Percentiles rank a stretch among this genome's conserved stretches.
phyloP scores from a whole-genome alignment of 2,113 vertebrate genomes.

The Trogon melanurus region DNA sequence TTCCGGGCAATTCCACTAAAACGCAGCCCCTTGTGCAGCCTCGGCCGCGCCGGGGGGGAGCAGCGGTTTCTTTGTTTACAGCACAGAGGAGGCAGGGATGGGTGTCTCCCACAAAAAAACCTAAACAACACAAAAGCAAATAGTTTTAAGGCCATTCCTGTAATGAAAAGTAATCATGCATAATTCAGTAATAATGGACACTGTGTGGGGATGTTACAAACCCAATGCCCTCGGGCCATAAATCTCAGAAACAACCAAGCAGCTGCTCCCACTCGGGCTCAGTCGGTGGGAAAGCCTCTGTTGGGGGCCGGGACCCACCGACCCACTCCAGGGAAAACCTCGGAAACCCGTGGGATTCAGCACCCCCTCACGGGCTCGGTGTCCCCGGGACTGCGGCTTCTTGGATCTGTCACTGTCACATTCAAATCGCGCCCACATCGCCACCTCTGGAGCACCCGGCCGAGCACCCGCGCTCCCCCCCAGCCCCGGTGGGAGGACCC shows the following conservation, averaged over 20 bases:
- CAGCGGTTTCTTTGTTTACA: rapidly evolving
- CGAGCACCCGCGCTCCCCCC: rapidly evolving
- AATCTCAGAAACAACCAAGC: neutral
- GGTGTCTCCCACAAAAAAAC: neutral
- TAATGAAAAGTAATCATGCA: neutral
- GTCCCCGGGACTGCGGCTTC: rapidly evolving
- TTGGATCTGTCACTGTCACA: rapidly evolving
- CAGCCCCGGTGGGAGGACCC: neutral
- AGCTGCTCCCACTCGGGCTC: neutral
- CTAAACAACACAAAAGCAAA: neutral
- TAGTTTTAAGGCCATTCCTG: neutral
- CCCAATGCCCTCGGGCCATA: neutral
- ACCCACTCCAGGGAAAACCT: neutral
- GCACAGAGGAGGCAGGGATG: neutral
- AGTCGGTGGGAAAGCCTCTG: neutral
- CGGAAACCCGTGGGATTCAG: neutral
- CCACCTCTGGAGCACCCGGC: rapidly evolving
- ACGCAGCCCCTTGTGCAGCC: rapidly evolving
- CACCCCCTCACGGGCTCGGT: rapidly evolving
- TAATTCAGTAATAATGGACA: neutral
- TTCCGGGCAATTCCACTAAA: neutral
- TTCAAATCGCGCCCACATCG: rapidly evolving
- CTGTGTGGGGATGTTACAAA: rapidly evolving
- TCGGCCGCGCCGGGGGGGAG: neutral
- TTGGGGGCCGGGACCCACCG: rapidly evolving